Conservation (phyloP, 2,888 invertebrate genomes). For the Griposia aprilina region DNA sequence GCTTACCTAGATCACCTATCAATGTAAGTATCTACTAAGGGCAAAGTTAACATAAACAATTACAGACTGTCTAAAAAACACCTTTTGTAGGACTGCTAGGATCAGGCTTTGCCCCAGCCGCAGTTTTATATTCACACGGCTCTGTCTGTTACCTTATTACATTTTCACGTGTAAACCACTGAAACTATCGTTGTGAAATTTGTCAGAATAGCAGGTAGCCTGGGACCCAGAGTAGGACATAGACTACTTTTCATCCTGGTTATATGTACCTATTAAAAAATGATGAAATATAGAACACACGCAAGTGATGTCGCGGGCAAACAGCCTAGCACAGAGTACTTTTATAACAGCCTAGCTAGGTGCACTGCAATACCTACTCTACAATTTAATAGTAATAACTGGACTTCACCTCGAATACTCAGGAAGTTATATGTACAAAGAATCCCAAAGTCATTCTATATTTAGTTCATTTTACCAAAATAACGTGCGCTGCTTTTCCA, state of each 20-base stretch:
- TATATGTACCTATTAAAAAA: neutral
- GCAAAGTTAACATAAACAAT: too few species aligned
- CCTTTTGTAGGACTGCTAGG: too few species aligned
- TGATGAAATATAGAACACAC: neutral
- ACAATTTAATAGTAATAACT: neutral
- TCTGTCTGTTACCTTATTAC: neutral
- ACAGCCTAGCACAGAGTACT: neutral
- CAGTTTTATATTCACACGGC: too few species aligned
- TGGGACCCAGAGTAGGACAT: neutral
- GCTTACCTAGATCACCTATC: too few species aligned
- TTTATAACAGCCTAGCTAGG: neutral
- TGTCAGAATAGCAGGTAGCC: neutral
- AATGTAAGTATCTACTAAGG: too few species aligned
- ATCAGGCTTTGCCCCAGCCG: too few species aligned
- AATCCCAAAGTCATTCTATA: constrained; percentile 55
- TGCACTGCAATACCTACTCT: neutral
- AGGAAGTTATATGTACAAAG: constrained; percentile 50
- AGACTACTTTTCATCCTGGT: neutral
- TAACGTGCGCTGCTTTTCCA: constrained; percentile 40
- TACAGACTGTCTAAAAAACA: too few species aligned
- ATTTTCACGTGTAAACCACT: neutral
- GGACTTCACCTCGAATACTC: constrained; percentile 37
- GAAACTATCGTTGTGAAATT: neutral
- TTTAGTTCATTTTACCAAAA: constrained; percentile 58
- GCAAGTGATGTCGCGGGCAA: neutral